Base-by-base conservation (phyloP, 2,113 vertebrate species). In the Perognathus longimembris region DNA sequence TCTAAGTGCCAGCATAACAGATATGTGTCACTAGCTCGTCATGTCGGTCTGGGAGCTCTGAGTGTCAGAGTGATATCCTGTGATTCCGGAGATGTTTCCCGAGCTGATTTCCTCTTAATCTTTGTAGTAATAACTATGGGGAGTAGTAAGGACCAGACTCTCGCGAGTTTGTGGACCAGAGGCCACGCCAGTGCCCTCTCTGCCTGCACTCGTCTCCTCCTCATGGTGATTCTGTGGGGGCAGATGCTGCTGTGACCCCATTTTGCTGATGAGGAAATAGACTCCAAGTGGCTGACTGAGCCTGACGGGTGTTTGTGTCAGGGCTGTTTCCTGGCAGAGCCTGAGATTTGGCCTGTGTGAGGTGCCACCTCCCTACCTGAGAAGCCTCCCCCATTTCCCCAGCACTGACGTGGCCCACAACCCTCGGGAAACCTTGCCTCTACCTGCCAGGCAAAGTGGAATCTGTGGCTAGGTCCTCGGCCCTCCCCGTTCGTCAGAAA, bases 401-500 rank as follows among this genome's bases (percentile, higher is more conserved):
- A 34, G 71, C 54, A 15, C 14, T 77, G 40, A 84, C 3, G 0
- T 6, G 34, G 57, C 6, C 24, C 22, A 1, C 36, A 10, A 21
- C 4, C 18, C 1, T 20, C 36, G 10, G 30, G 38, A 45, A 54
- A 80, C 85, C 57, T 45, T 40, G 70, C 18, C 24, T 64, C 57
- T 88, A 26, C 83, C 50, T 40, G 45, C 54, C 28, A 3, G 67
- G 14, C 78, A 59, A 4, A 10, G 50, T 45, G 42, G 21, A 8
- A 66, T 64, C 10, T 57, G 18, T n/a, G 57, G 10, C 59, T 61
- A 7, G 1, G 1, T 14, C 50, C 17, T 0, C 2, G 0, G 11
- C 42, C 63, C 22, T 77, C 75, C 50, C 50, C 12, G 22, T 63
- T n/a, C 36, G 2, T 26, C n/a, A 12, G 1, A 21, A 2, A 40